Base-by-base conservation (phyloP, 2,113 vertebrate genomes). In the Camelus dromedarius region DNA sequence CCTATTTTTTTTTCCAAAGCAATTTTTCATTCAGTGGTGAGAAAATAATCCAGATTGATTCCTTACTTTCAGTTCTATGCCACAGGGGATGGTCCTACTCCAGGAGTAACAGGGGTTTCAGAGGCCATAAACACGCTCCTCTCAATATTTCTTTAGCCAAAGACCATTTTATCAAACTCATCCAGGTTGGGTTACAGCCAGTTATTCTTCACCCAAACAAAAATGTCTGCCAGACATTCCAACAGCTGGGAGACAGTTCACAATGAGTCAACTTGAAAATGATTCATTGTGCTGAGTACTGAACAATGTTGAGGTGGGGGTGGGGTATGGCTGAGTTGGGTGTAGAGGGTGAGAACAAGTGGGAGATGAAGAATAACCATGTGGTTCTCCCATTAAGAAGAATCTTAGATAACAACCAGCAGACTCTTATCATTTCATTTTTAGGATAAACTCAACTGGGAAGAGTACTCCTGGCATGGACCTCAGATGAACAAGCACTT, bases 211-310 rank as follows among this genome's bases (percentile, higher is more conserved):
- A 98, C 98, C 98, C 97, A 98, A 98, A 98, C 98, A 98, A 97
- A 97, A 98, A 98, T 98, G 97, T 98, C 97, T 98, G 98, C 97
- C 98, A 98, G 98, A 98, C 98, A 98, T 98, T 98, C 98, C 98
- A 98, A 98, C 98, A 98, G 97, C 98, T 98, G 98, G 98, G 98
- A 98, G 96, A 98, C 98, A 98, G 97, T 98, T 98, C 98, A 96
- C 97, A 98, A 97, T 97, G 98, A 98, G 97, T 98, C 97, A 96
- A 98, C 92, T 97, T 98, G 97, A 97, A 98, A 98, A 98, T 98
- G 98, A 98, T 98, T 98, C 98, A 98, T 98, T 98, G 98, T 98
- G 96, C 95, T 96, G 96, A 92, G 97, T 92, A 93, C 70, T 96
- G 95, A 98, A 98, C 97, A 98, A 98, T 98, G 95, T 98, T 96